Percentiles rank a stretch among this genome's conserved stretches.
phyloP scores from a whole-genome alignment of 2,113 vertebrate genomes.

The Clupea harengus region DNA sequence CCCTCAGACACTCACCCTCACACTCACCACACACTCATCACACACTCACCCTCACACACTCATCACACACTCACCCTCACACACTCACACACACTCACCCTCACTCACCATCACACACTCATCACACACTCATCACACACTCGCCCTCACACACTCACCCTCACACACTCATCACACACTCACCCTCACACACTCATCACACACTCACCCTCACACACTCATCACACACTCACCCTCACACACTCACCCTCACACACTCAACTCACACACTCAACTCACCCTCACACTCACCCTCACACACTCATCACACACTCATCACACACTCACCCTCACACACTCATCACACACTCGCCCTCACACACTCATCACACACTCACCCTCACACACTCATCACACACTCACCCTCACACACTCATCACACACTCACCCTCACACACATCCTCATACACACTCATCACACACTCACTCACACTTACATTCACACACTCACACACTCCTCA shows the following conservation, averaged over 20 bases:
- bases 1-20: not conserved
- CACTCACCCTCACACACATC: no score
- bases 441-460: not conserved
- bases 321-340: not conserved
- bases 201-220: not conserved
- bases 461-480: not conserved
- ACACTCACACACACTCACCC: no score
- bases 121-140: no score
- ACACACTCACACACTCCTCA: not conserved
- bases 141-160: not conserved
- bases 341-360: not conserved
- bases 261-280: not conserved
- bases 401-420: not conserved
- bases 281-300: not conserved
- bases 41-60: not conserved
- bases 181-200: not conserved
- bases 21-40: no score
- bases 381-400: conserved; percentile 22
- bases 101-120: not conserved
- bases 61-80: no score
- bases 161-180: conserved; percentile 24
- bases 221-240: not conserved
- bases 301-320: not conserved
- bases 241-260: not conserved
- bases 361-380: not conserved